These are phyloP conservation scores for Ypsolopha sequella DNA, from an alignment of 2,888 invertebrate genomes.

Conservation along the genomic window DNA sequence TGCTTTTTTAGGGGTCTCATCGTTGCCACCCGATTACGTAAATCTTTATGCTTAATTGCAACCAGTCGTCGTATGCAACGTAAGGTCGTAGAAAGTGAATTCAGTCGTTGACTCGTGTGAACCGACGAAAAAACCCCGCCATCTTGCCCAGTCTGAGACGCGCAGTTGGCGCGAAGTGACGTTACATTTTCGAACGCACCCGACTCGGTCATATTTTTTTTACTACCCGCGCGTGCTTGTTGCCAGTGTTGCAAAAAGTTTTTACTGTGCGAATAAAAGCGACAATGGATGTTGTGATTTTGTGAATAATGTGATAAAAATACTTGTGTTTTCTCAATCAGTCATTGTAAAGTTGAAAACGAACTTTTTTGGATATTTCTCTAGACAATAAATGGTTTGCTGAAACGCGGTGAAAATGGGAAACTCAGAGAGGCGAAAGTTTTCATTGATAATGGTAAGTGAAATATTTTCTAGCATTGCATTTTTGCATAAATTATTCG, in stretches of 20 bases:
- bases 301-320: constrained; percentile 57
- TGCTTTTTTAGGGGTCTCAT: not conserved
- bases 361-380: constrained; percentile 30
- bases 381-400: constrained; percentile 22
- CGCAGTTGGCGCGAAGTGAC: constrained; percentile 52
- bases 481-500: too few relatives aligned
- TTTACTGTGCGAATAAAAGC: constrained; percentile 23
- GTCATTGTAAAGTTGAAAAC: constrained; percentile 24
- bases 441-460: constrained; percentile 53
- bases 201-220: constrained; percentile 18
- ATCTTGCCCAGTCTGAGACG: constrained; percentile 63
- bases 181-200: constrained; percentile 49
- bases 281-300: constrained; percentile 30
- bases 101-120: constrained; percentile 52
- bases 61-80: constrained; percentile 36
- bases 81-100: constrained; percentile 72
- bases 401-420: constrained; percentile 28
- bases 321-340: not conserved
- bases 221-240: constrained; percentile 35
- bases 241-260: constrained; percentile 26
- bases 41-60: constrained; percentile 63
- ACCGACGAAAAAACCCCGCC: constrained; percentile 66
- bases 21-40: constrained; percentile 56
- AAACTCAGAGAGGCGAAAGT: constrained; percentile 45
- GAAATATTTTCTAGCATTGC: not conserved